Conservation (phyloP, 2,113 vertebrate genomes). For the Butastur rufipennis region DNA sequence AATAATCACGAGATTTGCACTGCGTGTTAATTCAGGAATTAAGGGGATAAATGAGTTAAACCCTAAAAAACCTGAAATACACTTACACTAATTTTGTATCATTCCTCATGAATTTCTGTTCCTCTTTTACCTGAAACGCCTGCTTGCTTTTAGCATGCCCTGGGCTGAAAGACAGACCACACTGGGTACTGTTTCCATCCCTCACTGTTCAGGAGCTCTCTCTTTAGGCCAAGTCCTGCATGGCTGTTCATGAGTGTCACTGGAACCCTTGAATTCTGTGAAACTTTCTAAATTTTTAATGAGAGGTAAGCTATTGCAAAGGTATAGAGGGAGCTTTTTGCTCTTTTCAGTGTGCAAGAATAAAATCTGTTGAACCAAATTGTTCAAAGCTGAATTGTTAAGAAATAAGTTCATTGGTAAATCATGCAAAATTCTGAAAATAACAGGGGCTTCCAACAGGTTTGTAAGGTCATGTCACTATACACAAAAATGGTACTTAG, state of each 20-base stretch:
- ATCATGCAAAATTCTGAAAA: neutral
- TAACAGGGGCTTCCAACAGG: neutral
- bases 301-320: neutral
- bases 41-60: neutral
- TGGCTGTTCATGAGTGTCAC: neutral
- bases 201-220: neutral
- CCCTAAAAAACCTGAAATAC: neutral
- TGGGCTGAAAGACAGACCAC: neutral
- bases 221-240: neutral
- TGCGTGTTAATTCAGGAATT: neutral
- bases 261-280: neutral
- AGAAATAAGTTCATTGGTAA: neutral
- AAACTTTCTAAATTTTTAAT: neutral
- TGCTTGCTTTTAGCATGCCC: neutral
- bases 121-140: neutral
- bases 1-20: neutral
- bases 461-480: neutral
- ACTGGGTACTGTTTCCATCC: neutral
- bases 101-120: neutral
- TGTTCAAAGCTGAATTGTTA: neutral
- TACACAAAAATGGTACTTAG: neutral
- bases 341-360: neutral
- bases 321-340: neutral
- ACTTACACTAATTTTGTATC: neutral
- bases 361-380: neutral